These are phyloP conservation scores for Macrotis lagotis DNA, from an alignment of 2,113 vertebrate genomes.

Conservation along the genomic window DNA sequence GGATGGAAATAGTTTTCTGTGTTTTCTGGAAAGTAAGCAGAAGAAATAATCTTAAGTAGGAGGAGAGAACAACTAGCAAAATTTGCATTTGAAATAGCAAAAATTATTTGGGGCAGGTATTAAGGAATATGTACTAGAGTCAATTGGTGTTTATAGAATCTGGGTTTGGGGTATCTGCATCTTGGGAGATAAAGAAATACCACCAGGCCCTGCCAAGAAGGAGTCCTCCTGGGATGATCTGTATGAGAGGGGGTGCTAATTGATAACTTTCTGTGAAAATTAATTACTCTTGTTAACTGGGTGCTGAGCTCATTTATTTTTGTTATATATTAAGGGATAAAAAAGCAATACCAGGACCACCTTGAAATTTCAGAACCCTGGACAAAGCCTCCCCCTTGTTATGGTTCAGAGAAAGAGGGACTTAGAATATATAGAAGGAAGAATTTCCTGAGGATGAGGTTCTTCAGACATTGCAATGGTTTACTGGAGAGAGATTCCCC, in stretches of 20 bases:
- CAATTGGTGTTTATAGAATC: neutral
- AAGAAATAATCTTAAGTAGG: neutral
- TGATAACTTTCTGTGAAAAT: neutral
- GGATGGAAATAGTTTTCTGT: neutral
- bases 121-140: neutral
- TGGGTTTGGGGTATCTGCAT: neutral
- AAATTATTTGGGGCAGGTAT: neutral
- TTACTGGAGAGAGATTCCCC: conserved; percentile 34
- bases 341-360: neutral
- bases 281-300: neutral
- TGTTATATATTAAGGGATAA: neutral
- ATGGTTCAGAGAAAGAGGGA: neutral
- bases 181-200: neutral
- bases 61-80: neutral
- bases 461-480: neutral
- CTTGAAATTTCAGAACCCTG: neutral
- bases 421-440: conserved; percentile 19
- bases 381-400: neutral
- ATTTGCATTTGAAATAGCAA: neutral
- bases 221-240: neutral
- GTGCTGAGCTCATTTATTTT: neutral
- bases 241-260: neutral
- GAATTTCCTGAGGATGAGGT: neutral
- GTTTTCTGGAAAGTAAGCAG: neutral
- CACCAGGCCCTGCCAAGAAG: too few species aligned